phyloP scores from a whole-genome alignment of 2,113 vertebrate genomes.

The Ictidomys tridecemlineatus region DNA sequence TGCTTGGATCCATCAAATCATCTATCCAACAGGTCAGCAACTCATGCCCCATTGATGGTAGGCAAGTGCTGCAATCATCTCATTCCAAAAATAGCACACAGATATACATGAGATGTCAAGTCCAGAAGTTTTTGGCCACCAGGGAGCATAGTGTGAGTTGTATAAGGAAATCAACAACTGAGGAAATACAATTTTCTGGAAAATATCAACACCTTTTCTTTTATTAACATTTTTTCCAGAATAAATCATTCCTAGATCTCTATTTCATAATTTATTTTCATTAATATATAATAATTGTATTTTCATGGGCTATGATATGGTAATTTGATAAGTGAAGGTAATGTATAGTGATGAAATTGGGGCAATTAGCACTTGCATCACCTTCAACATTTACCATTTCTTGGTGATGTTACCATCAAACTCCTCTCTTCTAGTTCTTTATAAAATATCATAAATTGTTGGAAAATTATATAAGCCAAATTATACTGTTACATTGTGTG shows the following conservation, averaged over 20 bases:
- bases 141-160: background rate
- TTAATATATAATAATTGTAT: background rate
- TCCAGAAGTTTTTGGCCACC: background rate
- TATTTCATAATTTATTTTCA: background rate
- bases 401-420: background rate
- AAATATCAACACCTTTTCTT: constrained; percentile 50
- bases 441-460: background rate
- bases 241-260: background rate
- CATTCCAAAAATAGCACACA: background rate
- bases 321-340: background rate
- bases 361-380: background rate
- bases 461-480: too few relatives aligned
- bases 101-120: background rate
- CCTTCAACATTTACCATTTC: background rate
- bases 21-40: background rate
- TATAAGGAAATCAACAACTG: background rate
- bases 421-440: background rate
- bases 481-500: too few relatives aligned
- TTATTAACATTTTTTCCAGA: constrained; percentile 1
- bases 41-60: background rate
- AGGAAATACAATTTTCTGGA: constrained; percentile 17
- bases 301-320: background rate
- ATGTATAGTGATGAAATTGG: background rate
- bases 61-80: background rate
- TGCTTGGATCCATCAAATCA: background rate